Evolutionary conservation across 2,888 invertebrate species (phyloP).

Genomic region (Oscheius sp.): DNA sequence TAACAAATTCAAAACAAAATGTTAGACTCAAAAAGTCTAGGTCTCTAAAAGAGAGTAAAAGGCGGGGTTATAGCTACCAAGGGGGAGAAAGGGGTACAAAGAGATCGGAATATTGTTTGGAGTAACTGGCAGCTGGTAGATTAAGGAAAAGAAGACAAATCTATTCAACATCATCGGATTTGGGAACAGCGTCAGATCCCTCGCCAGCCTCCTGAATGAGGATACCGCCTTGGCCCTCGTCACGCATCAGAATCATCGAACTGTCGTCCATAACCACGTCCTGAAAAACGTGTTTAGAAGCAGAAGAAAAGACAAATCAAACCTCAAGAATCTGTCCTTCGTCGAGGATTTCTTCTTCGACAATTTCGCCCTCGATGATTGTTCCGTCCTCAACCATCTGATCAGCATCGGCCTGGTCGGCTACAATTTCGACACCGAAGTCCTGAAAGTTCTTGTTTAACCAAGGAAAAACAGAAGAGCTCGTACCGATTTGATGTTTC

Average conservation of each 20-base stretch:
- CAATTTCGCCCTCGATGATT: conserved; percentile 30
- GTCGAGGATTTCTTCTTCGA: conserved; percentile 20
- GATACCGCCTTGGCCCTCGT: background rate
- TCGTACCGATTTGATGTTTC: conserved; percentile 48
- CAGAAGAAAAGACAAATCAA: background rate
- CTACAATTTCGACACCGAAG: conserved; percentile 50
- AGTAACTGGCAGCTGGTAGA: background rate
- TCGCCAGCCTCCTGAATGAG: background rate
- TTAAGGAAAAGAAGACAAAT: background rate
- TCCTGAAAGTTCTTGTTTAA: conserved; percentile 35
- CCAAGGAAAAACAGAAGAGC: background rate
- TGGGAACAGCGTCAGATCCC: background rate
- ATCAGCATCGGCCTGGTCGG: conserved; percentile 35
- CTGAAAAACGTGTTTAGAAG: background rate
- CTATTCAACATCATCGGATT: background rate
- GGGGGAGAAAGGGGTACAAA: background rate
- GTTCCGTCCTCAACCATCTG: conserved; percentile 13
- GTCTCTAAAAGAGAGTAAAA: background rate
- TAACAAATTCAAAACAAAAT: too few relatives aligned
- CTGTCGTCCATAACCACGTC: conserved; percentile 24
- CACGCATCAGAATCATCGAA: conserved; percentile 8
- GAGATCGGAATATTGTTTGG: background rate
- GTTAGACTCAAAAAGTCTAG: too few relatives aligned
- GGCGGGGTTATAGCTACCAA: conserved; percentile 5
- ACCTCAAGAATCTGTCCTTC: conserved; percentile 4